Conservation (phyloP, 1,140 invertebrate species). For the Rhagoletis zephyria region DNA sequence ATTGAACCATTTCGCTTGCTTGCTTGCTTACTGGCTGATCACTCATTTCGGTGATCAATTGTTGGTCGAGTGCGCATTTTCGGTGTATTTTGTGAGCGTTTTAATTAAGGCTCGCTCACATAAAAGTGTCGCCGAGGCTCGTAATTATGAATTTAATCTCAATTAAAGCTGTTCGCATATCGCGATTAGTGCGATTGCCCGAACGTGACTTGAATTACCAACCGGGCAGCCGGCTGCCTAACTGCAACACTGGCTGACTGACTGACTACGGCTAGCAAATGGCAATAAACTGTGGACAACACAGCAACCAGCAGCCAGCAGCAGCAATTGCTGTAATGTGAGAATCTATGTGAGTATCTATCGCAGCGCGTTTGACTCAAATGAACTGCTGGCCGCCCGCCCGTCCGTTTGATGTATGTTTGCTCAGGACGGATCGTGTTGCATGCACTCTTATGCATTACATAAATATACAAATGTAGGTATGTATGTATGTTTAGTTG, state of each 20-base stretch:
- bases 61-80: not conserved
- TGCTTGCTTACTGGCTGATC: not conserved
- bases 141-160: slow-evolving; percentile 53
- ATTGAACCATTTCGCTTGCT: slow-evolving; percentile 2
- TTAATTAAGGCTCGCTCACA: slow-evolving; percentile 44
- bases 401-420: not conserved
- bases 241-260: too few relatives aligned
- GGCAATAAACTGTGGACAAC: too few relatives aligned
- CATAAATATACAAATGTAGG: not conserved
- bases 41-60: slow-evolving; percentile 8
- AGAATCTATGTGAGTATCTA: not conserved
- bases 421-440: not conserved
- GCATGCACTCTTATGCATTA: not conserved
- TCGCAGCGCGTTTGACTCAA: not conserved
- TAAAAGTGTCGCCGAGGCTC: slow-evolving; percentile 47
- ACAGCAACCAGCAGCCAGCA: not conserved
- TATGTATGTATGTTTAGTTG: not conserved
- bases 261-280: not conserved
- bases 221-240: not conserved
- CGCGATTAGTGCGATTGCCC: slow-evolving; percentile 45
- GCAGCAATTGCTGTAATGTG: slow-evolving; percentile 16
- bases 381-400: not conserved
- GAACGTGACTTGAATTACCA: slow-evolving; percentile 45
- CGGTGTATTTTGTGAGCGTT: not conserved
- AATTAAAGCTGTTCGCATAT: slow-evolving; percentile 48